Base-by-base conservation (phyloP, 1,140 invertebrate species). In the Drosophila grimshawi region DNA sequence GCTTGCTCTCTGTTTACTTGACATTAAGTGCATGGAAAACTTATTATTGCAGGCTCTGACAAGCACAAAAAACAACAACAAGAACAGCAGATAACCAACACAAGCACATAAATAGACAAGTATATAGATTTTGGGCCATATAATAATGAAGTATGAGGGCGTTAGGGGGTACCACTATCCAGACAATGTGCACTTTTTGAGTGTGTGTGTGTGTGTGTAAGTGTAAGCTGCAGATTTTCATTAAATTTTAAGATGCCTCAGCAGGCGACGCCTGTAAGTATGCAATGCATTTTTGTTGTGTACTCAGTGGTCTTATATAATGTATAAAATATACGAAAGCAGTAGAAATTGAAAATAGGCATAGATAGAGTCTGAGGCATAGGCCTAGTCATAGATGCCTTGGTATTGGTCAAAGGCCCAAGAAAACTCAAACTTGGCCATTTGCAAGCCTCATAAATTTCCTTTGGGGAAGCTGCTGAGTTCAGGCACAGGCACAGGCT, bases 11-110 rank as follows among this genome's bases (percentile, higher is more conserved):
- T 88, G 82, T 88, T 86, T 82, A 88, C 85, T 88, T 88, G 85
- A 88, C 85, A 88, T 88, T 88, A 88, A 88, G 85, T 88, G 85
- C 80, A 85, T 78, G 66, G 85, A 89, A 88, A 89, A 88, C 85
- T 88, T 88, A 88, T 88, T 88, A 88, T 88, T 89, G 85, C 85
- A 83, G 85, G 76, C 76, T 77, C 72, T 80, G 83, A 88, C 83
- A 88, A 73, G 69, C 71, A 80, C 75, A 82, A 89, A 82, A 88
- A 78, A 85, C 82, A 86, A 77, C 82, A 81, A 76, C 81, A 73
- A 64, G 35, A 55, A 19, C 46, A 49, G 32, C 27, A 55, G 48
- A 62, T 45, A 66, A 45, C 35, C 37, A 61, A 39, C 51, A 67
- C 41, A 69, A 45, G 52, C 33, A 66, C 43, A 65, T 62, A 77